phyloP scores from a whole-genome alignment of 2,113 vertebrate genomes.

The Capreolus pygargus region DNA sequence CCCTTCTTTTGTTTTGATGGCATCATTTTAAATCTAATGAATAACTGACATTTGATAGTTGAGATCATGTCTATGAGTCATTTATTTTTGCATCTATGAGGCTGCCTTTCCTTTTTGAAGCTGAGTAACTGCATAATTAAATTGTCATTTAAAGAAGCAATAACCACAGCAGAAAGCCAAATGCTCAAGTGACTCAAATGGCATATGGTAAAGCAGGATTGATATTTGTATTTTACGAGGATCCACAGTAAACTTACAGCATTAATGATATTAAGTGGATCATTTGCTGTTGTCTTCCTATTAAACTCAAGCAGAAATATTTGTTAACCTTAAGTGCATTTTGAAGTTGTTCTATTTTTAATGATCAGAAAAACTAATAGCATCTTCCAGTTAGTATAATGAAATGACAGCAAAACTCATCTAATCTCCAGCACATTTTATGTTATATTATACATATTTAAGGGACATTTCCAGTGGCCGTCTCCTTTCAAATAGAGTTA shows the following conservation, averaged over 20 bases:
- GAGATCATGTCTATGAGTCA: constrained; percentile 56
- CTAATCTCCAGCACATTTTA: not conserved
- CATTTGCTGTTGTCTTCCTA: not conserved
- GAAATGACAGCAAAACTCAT: not conserved
- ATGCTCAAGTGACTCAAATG: not conserved
- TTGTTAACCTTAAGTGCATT: not conserved
- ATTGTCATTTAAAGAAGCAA: constrained; percentile 47
- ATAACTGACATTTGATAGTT: constrained; percentile 40
- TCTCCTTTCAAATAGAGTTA: not conserved
- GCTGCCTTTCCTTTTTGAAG: not conserved
- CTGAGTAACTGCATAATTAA: constrained; percentile 43
- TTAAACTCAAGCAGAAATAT: not conserved
- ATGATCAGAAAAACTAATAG: not conserved
- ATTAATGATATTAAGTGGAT: not conserved
- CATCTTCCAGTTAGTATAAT: not conserved
- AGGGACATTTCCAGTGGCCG: not conserved
- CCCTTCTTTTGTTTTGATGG: constrained; percentile 13
- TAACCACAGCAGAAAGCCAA: constrained; percentile 23
- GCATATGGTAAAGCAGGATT: not conserved
- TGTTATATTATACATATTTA: not conserved
- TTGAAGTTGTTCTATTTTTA: constrained; percentile 11
- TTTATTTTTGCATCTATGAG: constrained; percentile 25
- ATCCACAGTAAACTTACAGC: not conserved
- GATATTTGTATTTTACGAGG: constrained; percentile 4
- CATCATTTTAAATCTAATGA: constrained; percentile 44